Conservation (phyloP, 2,888 invertebrate species). For the Nesidiocoris tenuis region DNA sequence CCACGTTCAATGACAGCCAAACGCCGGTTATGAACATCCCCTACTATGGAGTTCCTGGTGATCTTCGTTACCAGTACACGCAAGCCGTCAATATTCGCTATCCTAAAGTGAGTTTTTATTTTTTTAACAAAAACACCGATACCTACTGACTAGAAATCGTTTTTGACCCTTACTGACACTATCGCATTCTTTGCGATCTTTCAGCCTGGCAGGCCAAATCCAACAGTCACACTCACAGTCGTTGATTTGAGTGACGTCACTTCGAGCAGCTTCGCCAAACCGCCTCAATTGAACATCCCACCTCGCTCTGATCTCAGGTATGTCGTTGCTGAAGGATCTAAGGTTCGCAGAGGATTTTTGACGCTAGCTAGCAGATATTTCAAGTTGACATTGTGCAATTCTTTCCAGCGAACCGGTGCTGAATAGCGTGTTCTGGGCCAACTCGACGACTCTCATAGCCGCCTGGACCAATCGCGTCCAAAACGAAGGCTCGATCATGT, state of each 20-base stretch:
- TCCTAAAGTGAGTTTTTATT: slow-evolving; percentile 60
- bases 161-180: too few species aligned
- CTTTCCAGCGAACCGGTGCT: slow-evolving; percentile 63
- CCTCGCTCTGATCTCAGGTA: slow-evolving; percentile 45
- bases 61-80: slow-evolving; percentile 74
- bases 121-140: not conserved
- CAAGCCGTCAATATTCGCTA: slow-evolving; percentile 72
- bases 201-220: slow-evolving; percentile 72
- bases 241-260: slow-evolving; percentile 58
- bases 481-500: slow-evolving; percentile 62
- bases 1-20: slow-evolving; percentile 73
- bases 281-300: slow-evolving; percentile 43
- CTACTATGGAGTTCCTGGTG: slow-evolving; percentile 76
- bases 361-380: too few species aligned
- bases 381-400: too few species aligned
- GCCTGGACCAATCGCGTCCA: slow-evolving; percentile 86
- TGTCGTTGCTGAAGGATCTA: too few species aligned
- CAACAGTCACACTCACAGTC: slow-evolving; percentile 67
- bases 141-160: too few species aligned
- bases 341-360: too few species aligned
- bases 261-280: slow-evolving; percentile 30
- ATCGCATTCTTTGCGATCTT: slow-evolving; percentile 51
- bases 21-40: slow-evolving; percentile 76
- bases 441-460: slow-evolving; percentile 65
- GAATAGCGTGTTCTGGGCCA: slow-evolving; percentile 73